Evolutionary conservation across 1,140 invertebrate genomes (phyloP), one percentile per base, ranked within the genome.

Genomic region (Mercenaria mercenaria): DNA sequence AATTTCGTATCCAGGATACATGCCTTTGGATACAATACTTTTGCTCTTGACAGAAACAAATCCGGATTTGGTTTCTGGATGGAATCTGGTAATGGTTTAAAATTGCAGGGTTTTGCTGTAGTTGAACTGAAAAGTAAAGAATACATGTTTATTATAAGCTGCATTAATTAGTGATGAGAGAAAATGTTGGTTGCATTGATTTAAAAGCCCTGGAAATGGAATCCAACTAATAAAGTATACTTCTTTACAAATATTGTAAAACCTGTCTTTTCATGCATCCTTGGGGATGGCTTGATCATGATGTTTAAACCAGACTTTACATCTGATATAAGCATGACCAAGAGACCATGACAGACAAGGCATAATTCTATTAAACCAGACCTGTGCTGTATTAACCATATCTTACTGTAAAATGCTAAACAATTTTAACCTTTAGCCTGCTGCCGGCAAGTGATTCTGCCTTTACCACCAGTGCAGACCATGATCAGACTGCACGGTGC

Each of bases 21-120:
- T 32, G 82, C 82, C 47, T 74, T 74, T 72, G 82, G 82, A 26
- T 20, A 43, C 32, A 52, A 67, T 15, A 32, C n/a, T 37, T 61
- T 8, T 23, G 72, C 23, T 23, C 41, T 1, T 1, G 47, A 23
- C 8, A 72, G 18, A 32, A 85, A 74, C 0, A 26, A n/a, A 20
- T 69, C 20, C 20, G 47, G n/a, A 23, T 74, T 13, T 15, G 82
- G 39, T 32, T 64, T 37, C 0, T 4, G 34, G 20, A 26, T n/a
- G 4, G 72, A 15, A 8, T 69, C 41, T 26, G 61, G 41, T 29
- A 85, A 50, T 0, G 61, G 41, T 4, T 0, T 23, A 56, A 72
- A 85, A 8, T 34, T 85, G n/a, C n/a, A n/a, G 0, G 82, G 82
- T 61, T n/a, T 32, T 34, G 64, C 3, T 72, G 82, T 43, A 18